phyloP scores from a whole-genome alignment of 2,888 invertebrate species.

The Celastrina argiolus region DNA sequence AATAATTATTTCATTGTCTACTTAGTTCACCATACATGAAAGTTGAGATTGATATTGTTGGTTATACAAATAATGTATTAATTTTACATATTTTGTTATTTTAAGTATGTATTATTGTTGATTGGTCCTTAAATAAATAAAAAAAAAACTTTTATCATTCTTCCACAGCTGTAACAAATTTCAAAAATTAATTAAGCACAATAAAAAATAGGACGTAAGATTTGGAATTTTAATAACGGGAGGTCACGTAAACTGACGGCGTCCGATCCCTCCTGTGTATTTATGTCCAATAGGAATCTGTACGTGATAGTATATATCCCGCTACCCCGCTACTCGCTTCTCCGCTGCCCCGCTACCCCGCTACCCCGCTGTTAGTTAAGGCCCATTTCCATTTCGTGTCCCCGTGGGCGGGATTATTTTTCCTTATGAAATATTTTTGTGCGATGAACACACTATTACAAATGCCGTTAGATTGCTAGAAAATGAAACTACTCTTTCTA shows the following conservation, averaged over 20 bases:
- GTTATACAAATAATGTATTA: no score
- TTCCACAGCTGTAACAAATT: background rate
- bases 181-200: constrained; percentile 62
- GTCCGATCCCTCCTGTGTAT: constrained; percentile 41
- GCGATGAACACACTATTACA: background rate
- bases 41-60: no score
- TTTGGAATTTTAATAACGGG: constrained; percentile 69
- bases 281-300: constrained; percentile 33
- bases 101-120: no score
- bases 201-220: constrained; percentile 51
- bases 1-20: no score
- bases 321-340: background rate
- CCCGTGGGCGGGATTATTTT: background rate
- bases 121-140: no score
- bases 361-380: background rate
- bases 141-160: no score
- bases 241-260: constrained; percentile 67
- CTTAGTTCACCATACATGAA: no score
- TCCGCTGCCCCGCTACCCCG: background rate
- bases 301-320: constrained; percentile 17
- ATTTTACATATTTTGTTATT: no score
- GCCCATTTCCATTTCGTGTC: background rate
- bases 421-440: background rate
- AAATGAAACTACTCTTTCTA: no score
- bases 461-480: no score